phyloP scores from a whole-genome alignment of 2,888 invertebrate species.

The Furcula furcula region DNA sequence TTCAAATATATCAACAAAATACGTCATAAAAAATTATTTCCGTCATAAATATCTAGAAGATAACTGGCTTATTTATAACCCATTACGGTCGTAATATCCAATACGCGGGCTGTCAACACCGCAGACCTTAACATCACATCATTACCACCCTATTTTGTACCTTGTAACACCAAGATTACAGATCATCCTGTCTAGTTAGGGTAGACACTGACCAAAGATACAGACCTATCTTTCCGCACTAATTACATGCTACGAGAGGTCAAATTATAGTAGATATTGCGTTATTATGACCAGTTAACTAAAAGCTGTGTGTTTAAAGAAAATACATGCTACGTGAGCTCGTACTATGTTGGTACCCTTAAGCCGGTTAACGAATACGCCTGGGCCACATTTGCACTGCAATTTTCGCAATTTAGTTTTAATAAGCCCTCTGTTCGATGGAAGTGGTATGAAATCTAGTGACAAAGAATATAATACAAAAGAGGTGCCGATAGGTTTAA shows the following conservation, averaged over 20 bases:
- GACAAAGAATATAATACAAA: conserved; percentile 34
- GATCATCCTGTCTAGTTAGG: conserved; percentile 56
- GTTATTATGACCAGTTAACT: conserved; percentile 25
- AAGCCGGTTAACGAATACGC: conserved; percentile 67
- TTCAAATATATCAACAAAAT: too few species aligned
- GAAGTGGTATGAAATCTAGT: conserved; percentile 62
- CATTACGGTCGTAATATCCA: conserved; percentile 47
- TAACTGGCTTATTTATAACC: conserved; percentile 18
- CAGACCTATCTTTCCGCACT: conserved; percentile 21
- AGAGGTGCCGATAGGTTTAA: conserved; percentile 32
- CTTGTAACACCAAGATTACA: conserved; percentile 70
- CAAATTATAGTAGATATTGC: conserved; percentile 32
- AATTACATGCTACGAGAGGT: conserved; percentile 27
- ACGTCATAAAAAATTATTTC: conserved; percentile 29
- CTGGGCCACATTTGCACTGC: conserved; percentile 76
- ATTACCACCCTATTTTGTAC: conserved; percentile 64
- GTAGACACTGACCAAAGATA: conserved; percentile 28
- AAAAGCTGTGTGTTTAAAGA: conserved; percentile 26
- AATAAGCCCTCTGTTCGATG: conserved; percentile 68
- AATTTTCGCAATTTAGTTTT: conserved; percentile 80
- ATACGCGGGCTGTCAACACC: conserved; percentile 65
- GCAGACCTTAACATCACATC: conserved; percentile 61
- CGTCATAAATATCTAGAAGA: conserved; percentile 18
- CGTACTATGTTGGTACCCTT: conserved; percentile 37
- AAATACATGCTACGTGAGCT: conserved; percentile 24